Base-by-base conservation (phyloP, 2,797 vertebrate species). In the Hippoglossus hippoglossus region DNA sequence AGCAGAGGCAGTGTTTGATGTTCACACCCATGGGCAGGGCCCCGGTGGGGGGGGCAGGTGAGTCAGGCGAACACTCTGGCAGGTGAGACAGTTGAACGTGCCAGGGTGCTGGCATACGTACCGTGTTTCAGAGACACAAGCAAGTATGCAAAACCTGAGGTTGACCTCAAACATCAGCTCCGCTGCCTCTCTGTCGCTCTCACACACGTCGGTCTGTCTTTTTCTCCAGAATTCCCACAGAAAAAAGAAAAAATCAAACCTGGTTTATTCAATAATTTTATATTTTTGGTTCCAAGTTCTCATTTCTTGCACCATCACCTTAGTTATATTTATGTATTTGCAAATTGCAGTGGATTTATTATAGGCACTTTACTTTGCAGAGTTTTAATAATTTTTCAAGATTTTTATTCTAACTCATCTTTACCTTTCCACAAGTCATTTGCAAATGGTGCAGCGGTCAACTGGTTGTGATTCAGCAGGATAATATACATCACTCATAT, bases 61-160 rank as follows among this genome's bases (percentile, higher is more conserved):
- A 78, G 63, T 70, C 47, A 70, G 63, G 57, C 41, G 56, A 82
- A 59, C 66, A 44, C 18, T 18, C 21, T 49, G 31, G 77, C 87
- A 84, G 44, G 82, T 89, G 77, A 86, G 82, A 64, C 88, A 70
- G 86, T 86, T 91, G 81, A 75, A 71, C 71, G 72, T 44, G 65
- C 28, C 0, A 5, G 51, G 24, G 25, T 63, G 62, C 67, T 73
- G 73, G 47, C 62, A 74, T 70, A 68, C 0, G 2, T 39, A 24
- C 22, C 53, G 25, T 39, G 55, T 49, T 25, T 54, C 10, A 68
- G 47, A 70, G 57, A 46, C 9, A 49, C 16, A 13, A 9, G 44
- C 56, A 78, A 73, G 63, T 91, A 93, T 92, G 92, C 91, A 93
- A 93, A 93, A 90, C 82, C 22, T 90, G 87, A 88, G 87, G 90